phyloP scores from a whole-genome alignment of 2,113 vertebrate species.

The Podarcis raffonei region DNA sequence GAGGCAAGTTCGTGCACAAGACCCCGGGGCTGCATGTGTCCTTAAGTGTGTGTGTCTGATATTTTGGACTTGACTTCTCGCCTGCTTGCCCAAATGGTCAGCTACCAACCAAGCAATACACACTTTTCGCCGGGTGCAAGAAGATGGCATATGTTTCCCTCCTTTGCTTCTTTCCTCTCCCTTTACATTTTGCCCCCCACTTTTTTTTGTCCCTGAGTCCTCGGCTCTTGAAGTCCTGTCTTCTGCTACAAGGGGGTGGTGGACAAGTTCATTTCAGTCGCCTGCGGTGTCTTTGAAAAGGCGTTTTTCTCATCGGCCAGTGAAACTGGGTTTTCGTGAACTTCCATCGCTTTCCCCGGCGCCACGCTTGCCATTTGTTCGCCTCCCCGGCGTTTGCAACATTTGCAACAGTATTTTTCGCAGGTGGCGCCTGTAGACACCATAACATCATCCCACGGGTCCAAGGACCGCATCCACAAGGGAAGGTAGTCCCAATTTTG shows the following conservation, averaged over 20 bases:
- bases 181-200: slow-evolving; percentile 16
- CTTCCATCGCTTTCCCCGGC: slow-evolving; percentile 71
- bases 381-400: slow-evolving; percentile 57
- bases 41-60: neutral
- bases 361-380: slow-evolving; percentile 59
- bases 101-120: neutral
- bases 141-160: slow-evolving; percentile 38
- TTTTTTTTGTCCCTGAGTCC: neutral
- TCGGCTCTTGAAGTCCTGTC: neutral
- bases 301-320: slow-evolving; percentile 66
- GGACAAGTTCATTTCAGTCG: slow-evolving; percentile 27
- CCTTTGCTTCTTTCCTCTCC: slow-evolving; percentile 46
- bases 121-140: slow-evolving; percentile 35
- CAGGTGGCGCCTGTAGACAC: slow-evolving; percentile 68
- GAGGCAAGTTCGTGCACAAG: neutral
- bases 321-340: slow-evolving; percentile 80
- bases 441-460: slow-evolving; percentile 85
- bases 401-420: slow-evolving; percentile 74
- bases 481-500: slow-evolving; percentile 90
- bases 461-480: slow-evolving; percentile 85
- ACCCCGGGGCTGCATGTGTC: neutral
- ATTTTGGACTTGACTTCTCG: neutral
- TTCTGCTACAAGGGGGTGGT: slow-evolving; percentile 72
- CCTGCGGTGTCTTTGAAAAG: slow-evolving; percentile 28
- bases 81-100: neutral